Base-by-base conservation (phyloP, 92 coral and sea anemone species). In the Heteractis magnifica region DNA sequence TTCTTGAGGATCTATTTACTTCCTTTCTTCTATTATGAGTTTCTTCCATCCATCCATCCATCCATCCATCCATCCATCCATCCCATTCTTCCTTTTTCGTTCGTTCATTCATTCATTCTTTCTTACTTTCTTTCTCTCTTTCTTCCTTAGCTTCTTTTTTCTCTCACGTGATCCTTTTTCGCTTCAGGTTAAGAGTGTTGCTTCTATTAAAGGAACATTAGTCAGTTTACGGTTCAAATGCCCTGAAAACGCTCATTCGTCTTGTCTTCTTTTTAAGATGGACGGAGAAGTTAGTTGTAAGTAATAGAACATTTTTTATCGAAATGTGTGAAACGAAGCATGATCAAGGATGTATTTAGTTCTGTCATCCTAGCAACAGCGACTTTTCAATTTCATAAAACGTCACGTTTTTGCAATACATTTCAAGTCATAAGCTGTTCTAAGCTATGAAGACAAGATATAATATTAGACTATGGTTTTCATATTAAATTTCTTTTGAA, bases 241-340 rank as follows among this genome's bases (percentile, higher is more conserved):
- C 70, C 18, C 21, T 50, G 13, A 4, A 11, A 34, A 19, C 4
- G 14, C 76, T n/a, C 49, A 49, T 44, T 5, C 76, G 16, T 81
- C 84, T 65, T 81, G 84, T 20, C 56, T 81, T 81, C 15, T 81
- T 14, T 81, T 70, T 34, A 81, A 81, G 52, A 65, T 81, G 41
- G 84, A 51, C 6, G 84, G 84, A 79, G 21, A 19, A 44, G 8
- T 49, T 16, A 52, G 44, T 18, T 79, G 83, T 79, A 60, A 65
- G 83, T 79, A 26, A 41, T 11, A 10, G 50, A 55, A 12, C 10
- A 53, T 8, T 53, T 8, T 53, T 8, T 53, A 53, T 53, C 58
- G 10, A 0, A 8, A 8, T 53, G 58, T 12, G 9, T 53, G 58
- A 53, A 53, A 53, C 9, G 58, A 34, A 34, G 44, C 44, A 34